Conservation (phyloP, 1,140 invertebrate species). For the Heliconius melpomene region DNA sequence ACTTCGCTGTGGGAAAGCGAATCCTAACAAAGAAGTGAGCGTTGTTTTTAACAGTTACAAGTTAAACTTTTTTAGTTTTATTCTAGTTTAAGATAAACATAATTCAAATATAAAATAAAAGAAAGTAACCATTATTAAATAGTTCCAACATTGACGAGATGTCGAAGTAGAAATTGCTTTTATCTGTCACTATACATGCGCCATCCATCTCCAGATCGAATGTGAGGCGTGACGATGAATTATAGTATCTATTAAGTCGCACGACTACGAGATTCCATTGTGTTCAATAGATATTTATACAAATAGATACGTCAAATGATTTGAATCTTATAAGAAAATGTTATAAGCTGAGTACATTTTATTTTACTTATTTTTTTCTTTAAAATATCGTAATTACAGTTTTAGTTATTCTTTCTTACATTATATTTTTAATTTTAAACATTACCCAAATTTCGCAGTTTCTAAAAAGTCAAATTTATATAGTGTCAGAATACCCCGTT, state of each 20-base stretch:
- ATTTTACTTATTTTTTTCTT: background rate
- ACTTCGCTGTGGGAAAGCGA: slow-evolving; percentile 62
- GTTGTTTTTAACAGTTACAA: slow-evolving; percentile 8
- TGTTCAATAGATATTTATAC: slow-evolving; percentile 36
- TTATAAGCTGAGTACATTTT: background rate
- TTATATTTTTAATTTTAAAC: too few relatives aligned
- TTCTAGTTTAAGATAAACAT: background rate
- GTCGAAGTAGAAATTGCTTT: slow-evolving; percentile 34
- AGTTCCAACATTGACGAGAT: slow-evolving; percentile 1
- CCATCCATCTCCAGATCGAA: slow-evolving; percentile 71
- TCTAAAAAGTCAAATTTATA: too few relatives aligned
- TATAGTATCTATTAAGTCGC: slow-evolving; percentile 78
- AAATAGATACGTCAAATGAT: slow-evolving; percentile 39
- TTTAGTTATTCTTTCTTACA: background rate
- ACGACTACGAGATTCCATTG: slow-evolving; percentile 66
- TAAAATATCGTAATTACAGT: background rate
- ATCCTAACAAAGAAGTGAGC: slow-evolving; percentile 16
- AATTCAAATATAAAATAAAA: background rate
- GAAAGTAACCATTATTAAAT: background rate
- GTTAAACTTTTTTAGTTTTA: background rate
- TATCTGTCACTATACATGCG: slow-evolving; percentile 47
- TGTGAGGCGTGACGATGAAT: slow-evolving; percentile 70
- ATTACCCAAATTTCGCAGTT: too few relatives aligned
- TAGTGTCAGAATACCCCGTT: too few relatives aligned
- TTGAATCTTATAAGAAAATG: background rate